A percentile compares a stretch with the other conserved stretches of the same genome.
Conservation (phyloP, 2,888 invertebrate genomes). For the Nomada hirtipes region DNA sequence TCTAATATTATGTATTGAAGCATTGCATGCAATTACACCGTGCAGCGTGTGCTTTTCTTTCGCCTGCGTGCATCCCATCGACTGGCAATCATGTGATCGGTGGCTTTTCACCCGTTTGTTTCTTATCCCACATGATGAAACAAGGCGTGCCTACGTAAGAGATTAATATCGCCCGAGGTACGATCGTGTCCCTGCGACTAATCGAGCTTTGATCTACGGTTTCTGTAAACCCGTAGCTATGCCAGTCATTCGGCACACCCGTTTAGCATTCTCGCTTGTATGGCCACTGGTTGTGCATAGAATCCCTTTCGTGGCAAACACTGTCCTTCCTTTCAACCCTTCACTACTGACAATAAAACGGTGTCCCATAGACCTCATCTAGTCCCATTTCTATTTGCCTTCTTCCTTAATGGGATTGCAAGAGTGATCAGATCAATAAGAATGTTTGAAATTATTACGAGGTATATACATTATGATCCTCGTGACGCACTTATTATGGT, state of each 20-base stretch:
- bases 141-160: slow-evolving; percentile 57
- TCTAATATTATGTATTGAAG: slow-evolving; percentile 3
- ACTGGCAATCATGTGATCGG: slow-evolving; percentile 22
- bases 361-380: too few relatives aligned
- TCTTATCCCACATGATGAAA: slow-evolving; percentile 50
- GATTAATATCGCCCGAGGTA: slow-evolving; percentile 59
- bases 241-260: slow-evolving; percentile 65
- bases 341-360: background rate
- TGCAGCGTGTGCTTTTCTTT: background rate
- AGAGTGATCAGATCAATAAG: too few relatives aligned
- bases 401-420: too few relatives aligned
- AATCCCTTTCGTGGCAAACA: background rate
- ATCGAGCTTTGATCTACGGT: slow-evolving; percentile 60
- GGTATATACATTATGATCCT: too few relatives aligned
- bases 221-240: slow-evolving; percentile 57
- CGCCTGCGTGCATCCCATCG: slow-evolving; percentile 7
- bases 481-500: too few relatives aligned
- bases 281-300: slow-evolving; percentile 23
- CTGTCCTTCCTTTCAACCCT: background rate
- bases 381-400: too few relatives aligned
- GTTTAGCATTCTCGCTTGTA: slow-evolving; percentile 40
- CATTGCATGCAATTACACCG: slow-evolving; percentile 9
- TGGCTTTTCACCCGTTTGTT: slow-evolving; percentile 42
- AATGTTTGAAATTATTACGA: too few relatives aligned
- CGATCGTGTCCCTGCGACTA: slow-evolving; percentile 57